Evolutionary conservation across 2,113 vertebrate species (phyloP).

Genomic region (Oxyura jamaicensis): DNA sequence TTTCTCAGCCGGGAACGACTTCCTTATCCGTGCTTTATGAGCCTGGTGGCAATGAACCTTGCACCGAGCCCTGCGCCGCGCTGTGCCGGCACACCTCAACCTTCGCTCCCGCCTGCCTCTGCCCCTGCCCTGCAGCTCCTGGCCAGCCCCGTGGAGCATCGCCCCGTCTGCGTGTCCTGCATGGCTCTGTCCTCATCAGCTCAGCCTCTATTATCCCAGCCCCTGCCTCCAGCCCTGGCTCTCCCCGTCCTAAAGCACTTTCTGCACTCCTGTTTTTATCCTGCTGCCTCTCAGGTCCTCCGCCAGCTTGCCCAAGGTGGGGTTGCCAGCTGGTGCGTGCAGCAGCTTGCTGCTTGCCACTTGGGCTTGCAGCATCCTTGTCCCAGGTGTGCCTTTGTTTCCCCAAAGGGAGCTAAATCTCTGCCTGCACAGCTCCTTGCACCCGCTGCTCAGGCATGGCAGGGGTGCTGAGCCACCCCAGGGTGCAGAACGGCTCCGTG

Average conservation of each 20-base stretch:
- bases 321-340: not conserved
- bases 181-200: not conserved
- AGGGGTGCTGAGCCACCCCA: not conserved
- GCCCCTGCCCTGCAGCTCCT: not conserved
- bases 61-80: not conserved
- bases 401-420: not conserved
- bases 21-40: not conserved
- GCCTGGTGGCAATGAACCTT: not conserved
- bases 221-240: not conserved
- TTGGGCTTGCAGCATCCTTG: not conserved
- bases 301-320: not conserved
- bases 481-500: not conserved
- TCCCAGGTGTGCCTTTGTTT: not conserved
- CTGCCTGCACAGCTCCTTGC: not conserved
- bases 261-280: not conserved
- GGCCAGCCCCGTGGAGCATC: not conserved
- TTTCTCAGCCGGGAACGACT: not conserved
- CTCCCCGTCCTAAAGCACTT: not conserved
- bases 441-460: not conserved
- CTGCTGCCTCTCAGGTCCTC: not conserved
- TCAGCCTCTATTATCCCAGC: too few relatives aligned
- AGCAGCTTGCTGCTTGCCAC: not conserved
- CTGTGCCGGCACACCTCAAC: not conserved
- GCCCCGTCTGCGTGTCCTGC: accelerated
- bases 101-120: not conserved